Evolutionary conservation across 1,140 invertebrate genomes (phyloP), one percentile per base, ranked within the genome.

Genomic region (Sipha flava): DNA sequence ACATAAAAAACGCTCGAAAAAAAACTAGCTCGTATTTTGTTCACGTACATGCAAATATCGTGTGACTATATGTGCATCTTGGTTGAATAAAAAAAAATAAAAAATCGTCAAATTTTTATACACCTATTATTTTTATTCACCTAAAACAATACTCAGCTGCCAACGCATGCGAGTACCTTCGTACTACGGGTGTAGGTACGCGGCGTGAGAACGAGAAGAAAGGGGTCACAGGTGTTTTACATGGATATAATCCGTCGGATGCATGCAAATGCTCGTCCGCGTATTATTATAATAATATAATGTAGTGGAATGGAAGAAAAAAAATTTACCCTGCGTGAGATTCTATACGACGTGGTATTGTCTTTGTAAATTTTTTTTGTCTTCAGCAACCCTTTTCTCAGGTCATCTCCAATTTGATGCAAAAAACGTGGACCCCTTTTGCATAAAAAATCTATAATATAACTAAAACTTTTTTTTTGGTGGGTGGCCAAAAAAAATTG

Each of bases 401-500:
- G 73, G 73, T 77, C 73, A 77, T 77, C 52, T 59, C 34, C 34
- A 75, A 75, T 52, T 59, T 40, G 34, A 21, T 37, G 73, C 73
- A 59, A 77, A 77, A 77, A 77, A 77, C n/a, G 2, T 4, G n/a
- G 12, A 59, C 47, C 73, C 73, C 52, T 77, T 77, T 77, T 59
- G 49, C 73, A 59, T 59, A 43, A 77, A 77, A 77, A 77, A 77
- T n/a, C n/a, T n/a, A n/a, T n/a, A n/a, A n/a, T n/a, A n/a, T 31
- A 62, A 77, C n/a, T 57, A 21, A 80, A 37, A 59, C 52, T 68
- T 81, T 75, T 52, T 79, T 70, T 73, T 80, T 62, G n/a, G n/a
- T n/a, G n/a, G n/a, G n/a, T 64, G 49, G 40, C 68, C 64, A 80
- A 81, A 81, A 81, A 81, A 81, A 81, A 52, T 81, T 49, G 52